Evolutionary conservation across 2,797 vertebrate genomes (phyloP).

Genomic region (Diglossa cyanea): DNA sequence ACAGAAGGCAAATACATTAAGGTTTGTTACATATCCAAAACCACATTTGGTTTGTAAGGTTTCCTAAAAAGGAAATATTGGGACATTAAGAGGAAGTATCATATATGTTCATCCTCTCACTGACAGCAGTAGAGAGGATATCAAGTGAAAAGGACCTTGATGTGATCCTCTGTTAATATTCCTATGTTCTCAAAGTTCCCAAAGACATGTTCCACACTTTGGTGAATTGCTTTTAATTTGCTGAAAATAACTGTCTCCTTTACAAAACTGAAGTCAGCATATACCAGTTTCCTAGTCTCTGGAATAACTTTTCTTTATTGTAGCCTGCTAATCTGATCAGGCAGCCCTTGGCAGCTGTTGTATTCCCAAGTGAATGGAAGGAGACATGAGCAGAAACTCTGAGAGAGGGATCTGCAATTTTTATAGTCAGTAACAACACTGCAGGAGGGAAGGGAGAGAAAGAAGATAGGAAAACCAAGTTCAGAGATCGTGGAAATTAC

Average conservation of each 20-base stretch:
- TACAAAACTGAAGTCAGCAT: background rate
- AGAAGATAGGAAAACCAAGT: background rate
- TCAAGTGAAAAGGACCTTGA: background rate
- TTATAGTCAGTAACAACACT: background rate
- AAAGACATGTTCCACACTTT: accelerated
- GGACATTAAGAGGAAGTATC: background rate
- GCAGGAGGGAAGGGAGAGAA: background rate
- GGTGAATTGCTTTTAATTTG: background rate
- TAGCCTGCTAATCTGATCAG: background rate
- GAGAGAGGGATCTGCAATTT: background rate
- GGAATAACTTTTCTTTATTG: background rate
- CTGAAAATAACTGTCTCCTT: background rate
- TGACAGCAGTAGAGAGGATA: background rate
- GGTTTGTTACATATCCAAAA: background rate
- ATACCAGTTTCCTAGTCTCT: background rate
- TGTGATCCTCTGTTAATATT: background rate
- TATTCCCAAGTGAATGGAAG: background rate
- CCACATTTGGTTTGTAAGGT: background rate
- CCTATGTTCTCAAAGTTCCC: background rate
- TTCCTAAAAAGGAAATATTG: background rate
- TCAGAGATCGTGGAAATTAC: background rate
- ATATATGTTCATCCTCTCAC: background rate
- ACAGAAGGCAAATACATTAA: background rate
- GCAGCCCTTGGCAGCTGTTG: background rate
- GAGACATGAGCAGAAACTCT: background rate